phyloP scores from a whole-genome alignment of 1,140 invertebrate species.

The Drosophila serrata region DNA sequence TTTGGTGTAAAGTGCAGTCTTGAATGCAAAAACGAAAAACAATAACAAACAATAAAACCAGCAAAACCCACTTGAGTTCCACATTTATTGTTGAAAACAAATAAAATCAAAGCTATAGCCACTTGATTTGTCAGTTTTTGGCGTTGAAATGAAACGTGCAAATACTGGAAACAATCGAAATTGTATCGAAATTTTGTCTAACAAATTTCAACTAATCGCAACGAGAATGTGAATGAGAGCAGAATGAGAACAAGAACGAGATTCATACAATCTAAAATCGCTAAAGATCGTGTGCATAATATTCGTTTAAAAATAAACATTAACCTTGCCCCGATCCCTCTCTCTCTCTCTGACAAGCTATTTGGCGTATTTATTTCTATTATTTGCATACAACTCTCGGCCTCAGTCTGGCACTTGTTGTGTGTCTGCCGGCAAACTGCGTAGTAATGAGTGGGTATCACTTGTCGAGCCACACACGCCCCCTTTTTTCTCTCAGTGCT shows the following conservation, averaged over 20 bases:
- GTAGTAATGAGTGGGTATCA: constrained; percentile 39
- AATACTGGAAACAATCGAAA: constrained; percentile 44
- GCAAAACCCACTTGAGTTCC: not conserved
- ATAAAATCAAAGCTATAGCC: constrained; percentile 10
- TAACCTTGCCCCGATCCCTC: constrained; percentile 60
- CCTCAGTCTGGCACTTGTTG: constrained; percentile 22
- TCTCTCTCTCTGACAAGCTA: constrained; percentile 14
- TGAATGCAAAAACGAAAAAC: constrained; percentile 42
- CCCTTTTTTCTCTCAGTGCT: constrained; percentile 39
- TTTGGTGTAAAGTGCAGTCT: constrained; percentile 50
- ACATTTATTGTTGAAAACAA: constrained; percentile 25
- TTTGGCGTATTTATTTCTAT: constrained; percentile 47
- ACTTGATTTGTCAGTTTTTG: constrained; percentile 22
- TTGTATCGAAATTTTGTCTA: not conserved
- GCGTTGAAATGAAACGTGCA: constrained; percentile 39
- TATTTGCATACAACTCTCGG: constrained; percentile 56
- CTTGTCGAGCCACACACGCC: constrained; percentile 34
- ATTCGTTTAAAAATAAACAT: constrained; percentile 77
- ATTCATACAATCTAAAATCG: constrained; percentile 35
- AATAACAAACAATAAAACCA: constrained; percentile 42
- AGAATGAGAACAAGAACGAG: constrained; percentile 27
- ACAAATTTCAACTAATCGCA: constrained; percentile 6
- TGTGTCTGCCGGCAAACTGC: constrained; percentile 52
- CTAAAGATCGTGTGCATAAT: constrained; percentile 47
- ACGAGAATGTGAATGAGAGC: constrained; percentile 1